These are phyloP conservation scores for Clamator glandarius DNA, from an alignment of 2,797 vertebrate species.

Conservation along the genomic window DNA sequence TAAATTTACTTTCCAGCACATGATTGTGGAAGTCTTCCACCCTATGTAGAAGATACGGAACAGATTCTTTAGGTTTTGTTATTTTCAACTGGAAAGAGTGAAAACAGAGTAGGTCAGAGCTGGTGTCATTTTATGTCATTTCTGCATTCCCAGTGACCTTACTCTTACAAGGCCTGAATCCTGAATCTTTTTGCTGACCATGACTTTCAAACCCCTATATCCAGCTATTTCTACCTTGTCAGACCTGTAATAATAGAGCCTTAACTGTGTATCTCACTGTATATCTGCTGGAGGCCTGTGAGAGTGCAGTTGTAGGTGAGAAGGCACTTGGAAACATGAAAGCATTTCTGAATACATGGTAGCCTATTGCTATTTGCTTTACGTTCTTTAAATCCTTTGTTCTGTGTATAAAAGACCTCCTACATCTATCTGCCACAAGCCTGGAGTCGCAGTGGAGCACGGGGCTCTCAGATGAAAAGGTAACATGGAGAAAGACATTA, in stretches of 20 bases:
- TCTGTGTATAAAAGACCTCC: slow-evolving; percentile 87
- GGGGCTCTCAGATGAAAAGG: slow-evolving; percentile 81
- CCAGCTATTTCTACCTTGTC: neutral
- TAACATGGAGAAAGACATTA: slow-evolving; percentile 71
- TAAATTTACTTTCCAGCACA: neutral
- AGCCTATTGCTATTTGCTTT: neutral
- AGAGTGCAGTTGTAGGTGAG: neutral
- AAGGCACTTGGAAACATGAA: neutral
- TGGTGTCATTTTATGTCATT: neutral
- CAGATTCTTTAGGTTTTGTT: neutral
- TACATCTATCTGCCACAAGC: slow-evolving; percentile 85
- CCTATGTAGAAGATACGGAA: neutral
- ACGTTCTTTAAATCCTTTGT: slow-evolving; percentile 76
- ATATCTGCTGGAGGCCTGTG: neutral
- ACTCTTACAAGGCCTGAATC: neutral
- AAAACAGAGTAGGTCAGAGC: neutral
- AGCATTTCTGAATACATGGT: neutral
- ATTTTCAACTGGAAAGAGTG: neutral
- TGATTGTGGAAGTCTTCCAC: neutral
- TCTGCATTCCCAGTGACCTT: neutral
- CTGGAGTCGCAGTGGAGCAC: slow-evolving; percentile 79
- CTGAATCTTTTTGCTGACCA: neutral
- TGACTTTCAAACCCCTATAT: neutral
- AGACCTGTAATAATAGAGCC: neutral
- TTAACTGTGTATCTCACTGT: neutral